A percentile compares a stretch with the other conserved stretches of the same genome.
Evolutionary conservation across 2,797 vertebrate species (phyloP).

Genomic region (Ctenopoma multispine): DNA sequence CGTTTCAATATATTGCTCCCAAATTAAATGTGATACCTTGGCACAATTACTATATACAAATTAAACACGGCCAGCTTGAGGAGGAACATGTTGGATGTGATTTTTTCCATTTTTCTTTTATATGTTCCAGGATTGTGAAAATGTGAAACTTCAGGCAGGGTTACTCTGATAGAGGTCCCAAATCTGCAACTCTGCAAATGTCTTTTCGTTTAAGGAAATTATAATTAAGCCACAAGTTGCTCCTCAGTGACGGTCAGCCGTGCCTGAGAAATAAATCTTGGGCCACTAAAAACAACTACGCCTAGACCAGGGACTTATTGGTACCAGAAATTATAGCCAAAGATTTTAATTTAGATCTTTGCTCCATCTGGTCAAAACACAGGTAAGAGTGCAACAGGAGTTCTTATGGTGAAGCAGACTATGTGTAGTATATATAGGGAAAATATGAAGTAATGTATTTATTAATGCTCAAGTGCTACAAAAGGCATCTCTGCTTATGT

Average conservation of each 20-base stretch:
- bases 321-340: too few relatives aligned
- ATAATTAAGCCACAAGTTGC: conserved; percentile 8
- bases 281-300: not conserved
- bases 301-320: not conserved
- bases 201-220: conserved; percentile 1
- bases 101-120: conserved; percentile 9
- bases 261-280: not conserved
- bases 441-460: too few relatives aligned
- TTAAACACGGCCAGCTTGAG: conserved; percentile 24
- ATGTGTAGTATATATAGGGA: too few relatives aligned
- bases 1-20: conserved; percentile 23
- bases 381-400: too few relatives aligned
- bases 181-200: conserved; percentile 3
- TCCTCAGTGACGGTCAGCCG: not conserved
- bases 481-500: too few relatives aligned
- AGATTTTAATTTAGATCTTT: too few relatives aligned
- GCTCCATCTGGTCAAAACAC: too few relatives aligned
- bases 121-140: conserved; percentile 10
- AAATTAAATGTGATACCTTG: conserved; percentile 52
- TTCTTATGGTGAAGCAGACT: too few relatives aligned
- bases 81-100: conserved; percentile 31
- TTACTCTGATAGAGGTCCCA: not conserved
- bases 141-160: not conserved
- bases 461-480: too few relatives aligned
- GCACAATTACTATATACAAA: conserved; percentile 42